A percentile compares a stretch with the other conserved stretches of the same genome.
Evolutionary conservation across 2,888 invertebrate genomes (phyloP).

Genomic region (Rotaria macrura): DNA sequence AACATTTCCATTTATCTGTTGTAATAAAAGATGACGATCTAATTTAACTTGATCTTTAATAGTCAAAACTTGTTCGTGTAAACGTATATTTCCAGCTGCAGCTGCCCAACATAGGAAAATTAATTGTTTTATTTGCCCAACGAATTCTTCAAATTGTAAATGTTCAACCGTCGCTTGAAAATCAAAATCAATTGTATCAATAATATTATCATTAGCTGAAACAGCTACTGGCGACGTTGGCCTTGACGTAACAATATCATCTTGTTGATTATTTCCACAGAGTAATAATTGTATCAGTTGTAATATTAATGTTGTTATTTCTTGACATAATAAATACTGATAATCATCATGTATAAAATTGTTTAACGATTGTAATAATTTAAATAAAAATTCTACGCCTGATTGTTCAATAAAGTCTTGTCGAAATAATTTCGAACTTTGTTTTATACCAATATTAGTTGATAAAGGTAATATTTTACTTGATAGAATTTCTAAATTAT

Average conservation of each 20-base stretch:
- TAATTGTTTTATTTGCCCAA: conserved; percentile 44
- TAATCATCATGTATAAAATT: conserved; percentile 12
- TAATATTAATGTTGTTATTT: background rate
- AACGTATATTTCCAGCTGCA: conserved; percentile 51
- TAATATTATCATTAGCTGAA: background rate
- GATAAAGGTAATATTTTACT: background rate
- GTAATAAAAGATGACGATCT: background rate
- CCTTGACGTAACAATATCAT: background rate
- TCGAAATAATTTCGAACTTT: conserved; percentile 17
- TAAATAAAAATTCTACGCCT: background rate
- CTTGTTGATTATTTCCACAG: background rate
- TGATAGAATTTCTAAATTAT: conserved; percentile 27
- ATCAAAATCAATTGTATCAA: conserved; percentile 2
- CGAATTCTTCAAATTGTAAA: conserved; percentile 34
- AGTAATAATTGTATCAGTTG: background rate
- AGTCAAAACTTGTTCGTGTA: conserved; percentile 36
- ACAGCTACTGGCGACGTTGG: background rate
- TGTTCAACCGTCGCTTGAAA: conserved; percentile 12
- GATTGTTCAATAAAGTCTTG: conserved; percentile 14
- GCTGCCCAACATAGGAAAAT: conserved; percentile 53
- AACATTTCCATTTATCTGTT: background rate
- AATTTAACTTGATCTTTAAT: conserved; percentile 15
- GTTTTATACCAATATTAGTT: background rate
- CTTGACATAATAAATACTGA: background rate
- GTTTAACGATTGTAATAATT: conserved; percentile 21